Base-by-base conservation (phyloP, 1,140 invertebrate genomes). In the Charaxes varanes region DNA sequence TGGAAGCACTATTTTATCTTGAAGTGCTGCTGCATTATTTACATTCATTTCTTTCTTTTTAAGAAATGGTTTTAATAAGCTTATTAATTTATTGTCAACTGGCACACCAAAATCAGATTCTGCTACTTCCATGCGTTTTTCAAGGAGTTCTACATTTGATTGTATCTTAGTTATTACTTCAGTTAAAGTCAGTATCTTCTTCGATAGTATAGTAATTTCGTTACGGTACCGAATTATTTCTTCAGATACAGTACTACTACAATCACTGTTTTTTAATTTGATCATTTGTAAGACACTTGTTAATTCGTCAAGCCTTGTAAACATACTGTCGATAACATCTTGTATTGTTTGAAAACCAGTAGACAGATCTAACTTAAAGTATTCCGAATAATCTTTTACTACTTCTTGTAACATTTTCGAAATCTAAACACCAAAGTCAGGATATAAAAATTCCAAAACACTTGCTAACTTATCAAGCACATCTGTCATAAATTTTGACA, bases 241-340 rank as follows among this genome's bases (percentile, higher is more conserved):
- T 35, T 73, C 66, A 22, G 67, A 47, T 18, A 78, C 68, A 33
- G 62, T 47, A 13, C 51, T 50, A 23, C 56, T 61, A 31, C 76
- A 82, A 14, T 84, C 70, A 30, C 61, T 62, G 21, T 80, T 77
- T 37, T 81, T 80, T 34, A 57, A 36, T 55, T 83, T 73, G 10
- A 86, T 66, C 58, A 86, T 83, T 54, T 85, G 76, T 13, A 86
- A 46, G 1, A 86, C 69, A 59, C 79, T 85, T 4, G 70, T 68
- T 34, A 86, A 61, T 57, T 86, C 85, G 60, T 86, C 85, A 4
- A 86, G 55, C 48, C 85, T 69, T 12, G 84, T 86, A 23, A 86
- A 59, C 77, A 86, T 85, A 42, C 85, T 85, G 41, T 86, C 85
- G 22, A 86, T 79, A 26, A 80, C 67, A 65, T 85, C 71, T 65